phyloP scores from a whole-genome alignment of 2,888 invertebrate species.

The Eucera pruinosa region DNA sequence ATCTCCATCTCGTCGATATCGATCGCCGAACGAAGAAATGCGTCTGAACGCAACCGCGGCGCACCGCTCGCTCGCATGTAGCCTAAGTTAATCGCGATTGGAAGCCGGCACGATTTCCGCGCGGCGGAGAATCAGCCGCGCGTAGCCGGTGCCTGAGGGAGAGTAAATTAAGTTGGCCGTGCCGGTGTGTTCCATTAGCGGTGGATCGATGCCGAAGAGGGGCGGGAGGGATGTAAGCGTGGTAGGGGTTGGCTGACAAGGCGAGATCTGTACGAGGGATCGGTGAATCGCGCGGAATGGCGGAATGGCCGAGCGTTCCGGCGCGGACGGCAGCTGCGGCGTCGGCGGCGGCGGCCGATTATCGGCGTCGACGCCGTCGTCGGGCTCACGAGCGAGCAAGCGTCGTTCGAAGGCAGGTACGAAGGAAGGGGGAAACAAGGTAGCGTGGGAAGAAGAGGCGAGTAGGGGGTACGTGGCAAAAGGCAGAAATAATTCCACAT shows the following conservation, averaged over 20 bases:
- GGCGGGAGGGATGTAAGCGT: background rate
- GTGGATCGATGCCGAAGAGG: constrained; percentile 34
- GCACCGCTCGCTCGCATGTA: too few relatives aligned
- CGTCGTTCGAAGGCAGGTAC: constrained; percentile 51
- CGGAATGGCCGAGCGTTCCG: constrained; percentile 33
- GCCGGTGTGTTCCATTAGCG: constrained; percentile 50
- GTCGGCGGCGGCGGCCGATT: constrained; percentile 19
- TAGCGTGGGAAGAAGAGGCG: constrained; percentile 49
- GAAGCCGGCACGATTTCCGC: too few relatives aligned
- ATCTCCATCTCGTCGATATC: too few relatives aligned
- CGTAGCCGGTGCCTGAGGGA: too few relatives aligned
- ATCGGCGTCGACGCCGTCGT: constrained; percentile 63
- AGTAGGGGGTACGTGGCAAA: constrained; percentile 54
- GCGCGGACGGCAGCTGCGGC: constrained; percentile 10
- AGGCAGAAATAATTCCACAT: constrained; percentile 69
- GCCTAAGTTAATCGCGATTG: too few relatives aligned
- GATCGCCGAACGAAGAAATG: too few relatives aligned
- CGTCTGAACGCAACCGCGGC: too few relatives aligned
- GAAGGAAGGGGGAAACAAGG: constrained; percentile 43
- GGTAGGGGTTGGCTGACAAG: constrained; percentile 41
- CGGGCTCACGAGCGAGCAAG: constrained; percentile 55
- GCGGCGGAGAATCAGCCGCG: too few relatives aligned
- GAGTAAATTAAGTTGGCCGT: constrained; percentile 48
- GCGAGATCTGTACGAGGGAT: constrained; percentile 42
- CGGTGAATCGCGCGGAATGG: constrained; percentile 49